Conservation (phyloP, 2,888 invertebrate genomes). For the Chalcis sispes region DNA sequence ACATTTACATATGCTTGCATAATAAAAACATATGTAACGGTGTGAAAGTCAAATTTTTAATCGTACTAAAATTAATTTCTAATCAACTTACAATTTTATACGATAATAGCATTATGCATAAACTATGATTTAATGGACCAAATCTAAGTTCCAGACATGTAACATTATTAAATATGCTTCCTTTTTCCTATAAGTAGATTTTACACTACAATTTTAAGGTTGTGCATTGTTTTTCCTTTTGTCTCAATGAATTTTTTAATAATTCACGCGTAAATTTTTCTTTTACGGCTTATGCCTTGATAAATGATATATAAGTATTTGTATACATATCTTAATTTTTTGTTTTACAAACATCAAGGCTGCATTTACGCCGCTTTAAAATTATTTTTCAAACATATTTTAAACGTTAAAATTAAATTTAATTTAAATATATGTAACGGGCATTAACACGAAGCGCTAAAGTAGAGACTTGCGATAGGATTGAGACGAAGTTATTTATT, state of each 20-base stretch:
- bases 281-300: too few species aligned
- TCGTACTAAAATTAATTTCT: too few species aligned
- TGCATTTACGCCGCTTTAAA: neutral
- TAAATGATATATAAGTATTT: neutral
- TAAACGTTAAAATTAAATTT: constrained; percentile 16
- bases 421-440: constrained; percentile 34
- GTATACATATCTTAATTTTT: neutral
- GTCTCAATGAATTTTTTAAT: neutral
- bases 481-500: constrained; percentile 24
- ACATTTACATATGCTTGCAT: neutral
- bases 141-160: constrained; percentile 9
- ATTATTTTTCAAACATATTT: neutral
- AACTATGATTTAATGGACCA: neutral
- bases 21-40: neutral
- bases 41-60: neutral
- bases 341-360: neutral
- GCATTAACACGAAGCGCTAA: constrained; percentile 36
- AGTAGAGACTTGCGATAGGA: neutral
- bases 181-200: constrained; percentile 29
- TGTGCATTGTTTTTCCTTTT: constrained; percentile 7
- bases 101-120: neutral
- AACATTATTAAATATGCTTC: constrained; percentile 25
- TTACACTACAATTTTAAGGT: constrained; percentile 13
- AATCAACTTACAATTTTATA: constrained; percentile 2
- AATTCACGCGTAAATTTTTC: too few species aligned